Evolutionary conservation across 2,113 vertebrate genomes (phyloP).

Genomic region (Gnathonemus echidnorhynchus): DNA sequence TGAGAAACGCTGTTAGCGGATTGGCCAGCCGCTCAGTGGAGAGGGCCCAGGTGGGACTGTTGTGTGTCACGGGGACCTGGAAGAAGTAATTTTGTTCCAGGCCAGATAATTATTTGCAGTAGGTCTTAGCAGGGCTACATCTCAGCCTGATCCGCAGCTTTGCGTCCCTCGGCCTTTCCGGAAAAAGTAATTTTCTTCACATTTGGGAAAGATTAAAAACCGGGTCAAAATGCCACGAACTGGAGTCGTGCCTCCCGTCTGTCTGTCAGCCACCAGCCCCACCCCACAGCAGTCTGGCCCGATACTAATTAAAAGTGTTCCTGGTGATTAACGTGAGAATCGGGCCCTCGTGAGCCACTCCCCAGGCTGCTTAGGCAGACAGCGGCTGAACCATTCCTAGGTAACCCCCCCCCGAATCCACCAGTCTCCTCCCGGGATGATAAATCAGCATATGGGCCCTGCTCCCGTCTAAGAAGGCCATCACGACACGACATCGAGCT

Average conservation of each 20-base stretch:
- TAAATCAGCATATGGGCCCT: background rate
- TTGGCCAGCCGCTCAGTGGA: background rate
- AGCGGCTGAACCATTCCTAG: constrained; percentile 5
- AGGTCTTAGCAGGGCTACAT: background rate
- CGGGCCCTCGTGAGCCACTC: background rate
- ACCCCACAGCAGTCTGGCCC: background rate
- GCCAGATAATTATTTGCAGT: background rate
- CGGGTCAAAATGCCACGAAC: background rate
- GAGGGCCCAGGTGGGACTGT: background rate
- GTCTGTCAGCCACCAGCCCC: background rate
- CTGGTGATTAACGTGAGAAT: background rate
- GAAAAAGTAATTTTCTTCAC: background rate
- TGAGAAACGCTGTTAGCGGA: background rate
- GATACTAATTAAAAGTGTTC: constrained; percentile 7
- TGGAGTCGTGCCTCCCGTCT: background rate
- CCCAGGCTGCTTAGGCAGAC: background rate
- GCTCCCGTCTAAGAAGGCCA: background rate
- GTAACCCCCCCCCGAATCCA: background rate
- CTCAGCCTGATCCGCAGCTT: background rate
- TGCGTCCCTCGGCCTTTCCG: background rate
- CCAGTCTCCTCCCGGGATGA: background rate
- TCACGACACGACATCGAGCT: background rate
- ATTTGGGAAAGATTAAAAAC: background rate
- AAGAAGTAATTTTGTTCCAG: background rate
- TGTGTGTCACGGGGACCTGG: background rate